Conservation (phyloP, 2,797 vertebrate genomes). For the Gymnothorax javanicus region DNA sequence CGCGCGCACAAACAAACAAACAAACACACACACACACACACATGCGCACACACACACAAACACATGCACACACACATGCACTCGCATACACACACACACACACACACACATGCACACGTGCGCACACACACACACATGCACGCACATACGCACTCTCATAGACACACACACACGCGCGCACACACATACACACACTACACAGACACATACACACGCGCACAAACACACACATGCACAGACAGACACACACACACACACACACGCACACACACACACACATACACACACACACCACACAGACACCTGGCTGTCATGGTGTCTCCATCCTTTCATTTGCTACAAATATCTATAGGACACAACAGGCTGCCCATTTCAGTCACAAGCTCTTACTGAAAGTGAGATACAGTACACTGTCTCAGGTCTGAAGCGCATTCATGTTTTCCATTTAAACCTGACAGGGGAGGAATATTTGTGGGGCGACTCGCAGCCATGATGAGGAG, state of each 20-base stretch:
- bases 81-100: background rate
- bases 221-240: background rate
- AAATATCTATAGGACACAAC: background rate
- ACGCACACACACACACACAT: no score
- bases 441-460: background rate
- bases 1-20: background rate
- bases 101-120: background rate
- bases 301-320: no score
- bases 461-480: background rate
- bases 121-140: no score
- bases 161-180: no score
- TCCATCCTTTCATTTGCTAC: no score
- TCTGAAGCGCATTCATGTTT: background rate
- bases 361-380: background rate
- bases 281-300: no score
- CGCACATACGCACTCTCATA: no score
- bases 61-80: background rate
- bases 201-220: background rate
- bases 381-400: background rate
- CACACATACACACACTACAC: background rate
- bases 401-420: background rate
- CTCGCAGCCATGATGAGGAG: background rate
- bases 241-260: no score
- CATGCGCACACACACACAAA: background rate
- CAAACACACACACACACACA: background rate